phyloP scores from a whole-genome alignment of 2,113 vertebrate genomes.

The Onychorhynchus coronatus region DNA sequence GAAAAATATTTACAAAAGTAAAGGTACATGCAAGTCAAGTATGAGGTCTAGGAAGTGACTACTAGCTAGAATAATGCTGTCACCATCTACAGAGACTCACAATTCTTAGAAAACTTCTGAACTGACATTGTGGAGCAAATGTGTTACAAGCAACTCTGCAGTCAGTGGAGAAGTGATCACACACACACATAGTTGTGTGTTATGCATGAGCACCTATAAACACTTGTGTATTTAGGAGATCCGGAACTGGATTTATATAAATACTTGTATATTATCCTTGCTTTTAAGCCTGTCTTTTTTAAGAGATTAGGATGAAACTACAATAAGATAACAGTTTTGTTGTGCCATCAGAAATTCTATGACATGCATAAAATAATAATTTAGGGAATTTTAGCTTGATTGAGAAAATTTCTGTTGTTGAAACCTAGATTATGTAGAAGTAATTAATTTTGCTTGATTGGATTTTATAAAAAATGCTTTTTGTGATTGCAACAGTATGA shows the following conservation, averaged over 20 bases:
- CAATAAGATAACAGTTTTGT: neutral
- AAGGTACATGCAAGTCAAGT: neutral
- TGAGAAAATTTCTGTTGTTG: conserved; percentile 13
- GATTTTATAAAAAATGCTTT: conserved; percentile 20
- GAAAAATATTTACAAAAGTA: neutral
- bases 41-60: neutral
- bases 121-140: neutral
- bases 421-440: neutral
- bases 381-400: neutral
- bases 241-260: neutral
- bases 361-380: neutral
- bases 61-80: neutral
- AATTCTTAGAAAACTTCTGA: neutral
- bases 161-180: neutral
- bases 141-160: neutral
- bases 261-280: neutral
- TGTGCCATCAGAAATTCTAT: conserved; percentile 30
- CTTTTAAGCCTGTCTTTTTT: neutral
- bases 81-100: neutral
- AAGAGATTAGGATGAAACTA: neutral
- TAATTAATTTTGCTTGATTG: conserved; percentile 41
- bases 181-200: neutral
- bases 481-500: neutral
- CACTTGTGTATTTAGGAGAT: neutral
- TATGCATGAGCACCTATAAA: neutral